Base-by-base conservation (phyloP, 2,888 invertebrate genomes). In the Eueremaeus valkanovi region DNA sequence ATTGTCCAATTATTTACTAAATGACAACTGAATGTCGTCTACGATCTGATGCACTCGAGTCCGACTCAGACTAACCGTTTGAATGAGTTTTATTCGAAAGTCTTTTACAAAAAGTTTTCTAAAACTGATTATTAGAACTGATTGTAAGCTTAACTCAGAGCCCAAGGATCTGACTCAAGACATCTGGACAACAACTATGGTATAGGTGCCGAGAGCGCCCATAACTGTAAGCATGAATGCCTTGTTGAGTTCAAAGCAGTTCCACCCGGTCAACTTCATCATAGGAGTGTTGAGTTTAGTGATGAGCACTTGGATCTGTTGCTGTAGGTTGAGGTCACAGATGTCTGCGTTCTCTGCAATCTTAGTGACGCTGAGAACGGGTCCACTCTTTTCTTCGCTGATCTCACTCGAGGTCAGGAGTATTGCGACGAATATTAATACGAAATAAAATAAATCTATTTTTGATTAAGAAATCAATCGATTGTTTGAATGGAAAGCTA, bases 221-320 rank as follows among this genome's bases (percentile, higher is more conserved):
- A 75, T 33, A 24, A 75, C 70, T 33, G 75, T 75, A 9, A 75
- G 63, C 70, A 75, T 75, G 36, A 75, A 75, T 27, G 29, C 45
- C 33, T 61, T 72, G 31, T 75, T 51, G 8, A 75, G 21, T 31
- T 72, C 75, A 21, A 75, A 75, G 40, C 75, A 75, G 55, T 42
- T 27, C 75, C 75, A 75, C 16, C 75, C 75, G 51, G 75, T 70
- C 18, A 75, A n/a, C n/a, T 40, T 40, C 24, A 45, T n/a, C 29
- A 51, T 68, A 29, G 58, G 72, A 40, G 75, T 75, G 27, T 68
- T 72, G n/a, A 75, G n/a, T 72, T 75, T 75, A 16, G 75, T 72
- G 6, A 75, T 31, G 9, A 75, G 31, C 0, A 75, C 24, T 49
- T 75, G 70, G 29, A 55, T 21, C 51, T 68, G 51, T 68, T 75